These are phyloP conservation scores for Druon quercuslanigerum DNA, from an alignment of 1,140 invertebrate genomes.

Conservation along the genomic window DNA sequence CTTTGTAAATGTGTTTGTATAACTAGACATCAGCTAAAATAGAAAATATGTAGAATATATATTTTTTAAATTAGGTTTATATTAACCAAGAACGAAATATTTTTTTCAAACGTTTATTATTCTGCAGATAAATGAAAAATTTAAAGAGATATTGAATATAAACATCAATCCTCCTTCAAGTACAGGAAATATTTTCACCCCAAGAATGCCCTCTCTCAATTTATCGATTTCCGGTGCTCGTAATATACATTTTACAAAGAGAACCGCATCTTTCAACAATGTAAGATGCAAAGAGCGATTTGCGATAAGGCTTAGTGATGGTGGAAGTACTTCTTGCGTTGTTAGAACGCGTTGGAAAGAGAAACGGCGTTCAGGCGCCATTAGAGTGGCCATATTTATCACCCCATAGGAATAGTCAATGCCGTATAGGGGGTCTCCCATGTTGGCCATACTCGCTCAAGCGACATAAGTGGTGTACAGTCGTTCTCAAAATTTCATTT, in stretches of 20 bases:
- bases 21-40: no score
- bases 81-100: no score
- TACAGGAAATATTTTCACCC: conserved; percentile 13
- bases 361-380: conserved; percentile 65
- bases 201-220: not conserved
- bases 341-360: conserved; percentile 45
- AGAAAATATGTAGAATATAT: no score
- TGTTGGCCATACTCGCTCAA: conserved; percentile 61
- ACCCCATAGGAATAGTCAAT: conserved; percentile 58
- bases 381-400: conserved; percentile 72
- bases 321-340: conserved; percentile 10
- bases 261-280: conserved; percentile 4
- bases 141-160: no score
- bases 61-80: no score
- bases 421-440: conserved; percentile 60
- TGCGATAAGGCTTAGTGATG: conserved; percentile 15
- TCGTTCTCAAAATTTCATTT: conserved; percentile 52
- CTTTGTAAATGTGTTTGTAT: no score
- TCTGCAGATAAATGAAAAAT: no score
- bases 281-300: conserved; percentile 17
- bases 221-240: conserved; percentile 10
- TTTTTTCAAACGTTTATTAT: no score
- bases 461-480: conserved; percentile 65
- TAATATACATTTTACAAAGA: not conserved
- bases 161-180: not conserved